Conservation (phyloP, 2,888 invertebrate genomes). For the Rhamphomyia laevipes region DNA sequence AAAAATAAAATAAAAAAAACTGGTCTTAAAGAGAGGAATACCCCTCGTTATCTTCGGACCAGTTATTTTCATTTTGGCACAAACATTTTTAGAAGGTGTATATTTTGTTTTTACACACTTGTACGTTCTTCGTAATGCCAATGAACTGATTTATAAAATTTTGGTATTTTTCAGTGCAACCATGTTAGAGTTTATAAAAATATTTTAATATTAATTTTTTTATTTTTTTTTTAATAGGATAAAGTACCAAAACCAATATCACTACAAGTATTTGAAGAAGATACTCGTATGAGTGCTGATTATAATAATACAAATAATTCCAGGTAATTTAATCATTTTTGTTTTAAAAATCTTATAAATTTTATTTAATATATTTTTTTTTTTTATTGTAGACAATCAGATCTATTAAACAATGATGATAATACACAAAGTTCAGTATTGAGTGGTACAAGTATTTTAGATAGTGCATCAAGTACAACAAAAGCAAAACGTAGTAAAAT, state of each 20-base stretch:
- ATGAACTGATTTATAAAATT: too few species aligned
- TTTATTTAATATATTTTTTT: not conserved
- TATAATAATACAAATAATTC: constrained; percentile 20
- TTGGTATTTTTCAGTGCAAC: too few species aligned
- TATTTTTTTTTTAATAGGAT: constrained; percentile 8
- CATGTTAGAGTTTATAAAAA: too few species aligned
- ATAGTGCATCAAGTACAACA: constrained; percentile 17
- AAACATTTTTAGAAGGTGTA: too few species aligned
- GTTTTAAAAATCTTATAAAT: not conserved
- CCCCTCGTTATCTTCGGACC: too few species aligned
- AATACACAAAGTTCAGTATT: constrained; percentile 75
- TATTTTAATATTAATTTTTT: not conserved
- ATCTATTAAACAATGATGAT: constrained; percentile 45
- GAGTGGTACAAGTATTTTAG: constrained; percentile 44
- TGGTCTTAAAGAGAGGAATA: too few species aligned
- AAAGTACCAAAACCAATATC: constrained; percentile 11
- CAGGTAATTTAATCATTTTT: constrained; percentile 25
- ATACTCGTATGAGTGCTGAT: constrained; percentile 66
- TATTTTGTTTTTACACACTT: too few species aligned
- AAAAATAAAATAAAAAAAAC: too few species aligned
- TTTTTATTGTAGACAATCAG: constrained; percentile 27
- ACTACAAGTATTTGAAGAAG: constrained; percentile 56
- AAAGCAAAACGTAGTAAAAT: constrained; percentile 38
- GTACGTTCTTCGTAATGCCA: too few species aligned
- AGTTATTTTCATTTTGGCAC: too few species aligned